These are phyloP conservation scores for Druceiella hillmani DNA, from an alignment of 2,888 invertebrate genomes.

Conservation along the genomic window DNA sequence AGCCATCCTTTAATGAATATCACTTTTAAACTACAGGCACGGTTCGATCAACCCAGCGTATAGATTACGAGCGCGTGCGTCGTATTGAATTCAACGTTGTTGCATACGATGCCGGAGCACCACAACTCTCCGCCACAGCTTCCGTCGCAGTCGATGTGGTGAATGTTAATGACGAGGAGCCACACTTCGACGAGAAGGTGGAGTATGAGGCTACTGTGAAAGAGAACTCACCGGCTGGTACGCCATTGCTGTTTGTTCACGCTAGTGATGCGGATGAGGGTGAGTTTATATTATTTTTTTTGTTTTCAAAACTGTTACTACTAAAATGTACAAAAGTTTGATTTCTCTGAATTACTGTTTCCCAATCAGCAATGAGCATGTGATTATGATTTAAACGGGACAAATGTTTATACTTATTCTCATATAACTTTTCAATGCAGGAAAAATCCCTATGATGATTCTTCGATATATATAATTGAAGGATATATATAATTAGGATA, in stretches of 20 bases:
- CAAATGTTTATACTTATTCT: too few relatives aligned
- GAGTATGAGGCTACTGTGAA: slow-evolving; percentile 65
- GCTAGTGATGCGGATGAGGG: slow-evolving; percentile 78
- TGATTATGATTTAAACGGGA: too few relatives aligned
- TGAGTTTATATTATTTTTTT: slow-evolving; percentile 31
- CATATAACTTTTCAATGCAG: too few relatives aligned
- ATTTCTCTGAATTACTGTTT: too few relatives aligned
- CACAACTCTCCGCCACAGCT: slow-evolving; percentile 74
- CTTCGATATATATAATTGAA: too few relatives aligned
- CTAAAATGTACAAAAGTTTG: not conserved
- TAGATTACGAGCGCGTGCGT: slow-evolving; percentile 80
- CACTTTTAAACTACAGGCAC: slow-evolving; percentile 52
- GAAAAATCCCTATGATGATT: too few relatives aligned
- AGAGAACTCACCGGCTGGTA: slow-evolving; percentile 72
- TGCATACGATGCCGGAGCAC: slow-evolving; percentile 84
- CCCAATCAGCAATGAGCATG: too few relatives aligned
- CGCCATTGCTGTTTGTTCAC: slow-evolving; percentile 64
- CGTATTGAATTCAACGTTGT: slow-evolving; percentile 72
- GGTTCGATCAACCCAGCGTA: slow-evolving; percentile 67
- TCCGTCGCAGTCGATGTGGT: slow-evolving; percentile 69
- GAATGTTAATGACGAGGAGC: slow-evolving; percentile 86
- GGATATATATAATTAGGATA: too few relatives aligned
- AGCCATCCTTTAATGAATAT: not conserved
- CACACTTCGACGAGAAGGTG: slow-evolving; percentile 60
- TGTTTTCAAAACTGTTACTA: too few relatives aligned